A percentile compares a stretch with the other conserved stretches of the same genome.
phyloP scores from a whole-genome alignment of 2,113 vertebrate species.

The Argyrosomus japonicus region DNA sequence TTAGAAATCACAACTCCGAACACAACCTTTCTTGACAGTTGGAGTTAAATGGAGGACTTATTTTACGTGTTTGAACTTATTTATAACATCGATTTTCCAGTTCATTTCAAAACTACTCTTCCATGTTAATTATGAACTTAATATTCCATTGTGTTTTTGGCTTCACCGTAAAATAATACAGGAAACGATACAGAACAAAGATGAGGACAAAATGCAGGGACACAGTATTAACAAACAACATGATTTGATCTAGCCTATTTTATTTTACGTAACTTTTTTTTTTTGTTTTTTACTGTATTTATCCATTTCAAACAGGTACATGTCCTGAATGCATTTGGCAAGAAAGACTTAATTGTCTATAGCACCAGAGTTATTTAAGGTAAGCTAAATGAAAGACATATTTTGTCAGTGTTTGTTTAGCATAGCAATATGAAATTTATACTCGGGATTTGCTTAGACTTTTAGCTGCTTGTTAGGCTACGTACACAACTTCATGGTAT shows the following conservation, averaged over 20 bases:
- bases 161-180: not conserved
- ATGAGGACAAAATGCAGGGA: too few species aligned
- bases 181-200: too few species aligned
- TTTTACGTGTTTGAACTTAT: not conserved
- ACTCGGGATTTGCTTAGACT: not conserved
- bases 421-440: not conserved
- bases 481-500: not conserved
- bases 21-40: not conserved
- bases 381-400: not conserved
- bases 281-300: too few species aligned
- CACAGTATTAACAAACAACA: not conserved
- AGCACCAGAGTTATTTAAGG: not conserved
- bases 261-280: too few species aligned
- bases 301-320: too few species aligned
- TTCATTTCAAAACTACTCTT: not conserved
- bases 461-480: not conserved
- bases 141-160: not conserved
- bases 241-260: not conserved
- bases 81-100: not conserved
- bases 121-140: too few species aligned
- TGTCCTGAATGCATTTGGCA: too few species aligned
- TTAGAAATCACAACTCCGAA: slow-evolving; percentile 16
- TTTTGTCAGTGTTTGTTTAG: not conserved
- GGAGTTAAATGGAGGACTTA: too few species aligned
- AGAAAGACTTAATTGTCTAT: too few species aligned